phyloP scores from a whole-genome alignment of 2,888 invertebrate genomes.

The Drosophila koepferae region DNA sequence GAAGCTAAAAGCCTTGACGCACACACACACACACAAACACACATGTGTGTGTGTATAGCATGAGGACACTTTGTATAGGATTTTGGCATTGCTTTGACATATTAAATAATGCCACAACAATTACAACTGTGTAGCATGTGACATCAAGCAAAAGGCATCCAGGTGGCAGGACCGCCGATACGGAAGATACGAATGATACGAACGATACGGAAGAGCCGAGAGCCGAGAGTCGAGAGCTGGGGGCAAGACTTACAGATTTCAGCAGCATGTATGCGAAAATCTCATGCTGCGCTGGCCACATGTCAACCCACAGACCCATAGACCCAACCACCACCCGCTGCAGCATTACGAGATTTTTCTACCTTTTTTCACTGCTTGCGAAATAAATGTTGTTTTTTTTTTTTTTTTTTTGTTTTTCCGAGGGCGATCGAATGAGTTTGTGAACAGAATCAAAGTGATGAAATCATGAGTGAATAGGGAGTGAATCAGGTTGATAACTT shows the following conservation, averaged over 20 bases:
- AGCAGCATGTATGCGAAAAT: constrained; percentile 57
- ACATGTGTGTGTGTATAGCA: constrained; percentile 16
- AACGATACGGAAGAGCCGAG: not conserved
- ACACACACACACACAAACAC: constrained; percentile 9
- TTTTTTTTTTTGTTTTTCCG: constrained; percentile 19
- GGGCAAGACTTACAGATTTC: constrained; percentile 46
- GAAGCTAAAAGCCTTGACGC: constrained; percentile 53
- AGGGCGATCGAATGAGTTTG: constrained; percentile 23
- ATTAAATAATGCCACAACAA: constrained; percentile 81
- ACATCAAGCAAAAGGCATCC: constrained; percentile 30
- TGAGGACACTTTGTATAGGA: constrained; percentile 60
- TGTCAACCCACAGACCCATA: constrained; percentile 27
- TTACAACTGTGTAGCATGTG: constrained; percentile 68
- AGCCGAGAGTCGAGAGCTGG: not conserved
- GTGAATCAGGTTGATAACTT: no score
- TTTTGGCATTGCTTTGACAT: constrained; percentile 76
- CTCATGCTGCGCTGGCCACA: constrained; percentile 73
- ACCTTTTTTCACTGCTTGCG: not conserved
- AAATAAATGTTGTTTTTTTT: no score
- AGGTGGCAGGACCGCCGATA: constrained; percentile 2
- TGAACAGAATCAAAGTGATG: not conserved
- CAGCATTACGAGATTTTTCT: constrained; percentile 30
- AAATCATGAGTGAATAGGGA: not conserved
- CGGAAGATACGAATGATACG: not conserved
- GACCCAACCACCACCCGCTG: constrained; percentile 42